A percentile compares a stretch with the other conserved stretches of the same genome.
Evolutionary conservation across 2,113 vertebrate species (phyloP).

Genomic region (Clarias magur): DNA sequence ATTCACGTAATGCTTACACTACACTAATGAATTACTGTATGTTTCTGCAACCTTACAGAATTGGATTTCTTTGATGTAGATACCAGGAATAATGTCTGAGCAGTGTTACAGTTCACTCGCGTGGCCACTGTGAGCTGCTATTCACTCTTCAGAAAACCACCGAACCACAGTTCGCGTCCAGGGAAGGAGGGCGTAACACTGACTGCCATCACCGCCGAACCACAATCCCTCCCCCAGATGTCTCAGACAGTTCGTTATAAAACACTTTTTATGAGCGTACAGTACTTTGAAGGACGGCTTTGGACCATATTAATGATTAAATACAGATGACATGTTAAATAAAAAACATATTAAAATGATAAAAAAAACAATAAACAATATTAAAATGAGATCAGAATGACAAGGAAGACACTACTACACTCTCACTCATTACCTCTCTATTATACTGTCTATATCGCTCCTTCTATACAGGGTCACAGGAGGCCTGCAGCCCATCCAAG

Average conservation of each 20-base stretch:
- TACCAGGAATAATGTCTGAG: not conserved
- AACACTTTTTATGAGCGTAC: not conserved
- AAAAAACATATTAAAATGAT: not conserved
- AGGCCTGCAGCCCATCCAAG: too few relatives aligned
- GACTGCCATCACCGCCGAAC: not conserved
- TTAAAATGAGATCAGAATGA: not conserved
- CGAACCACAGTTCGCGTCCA: not conserved
- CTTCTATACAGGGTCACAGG: too few relatives aligned
- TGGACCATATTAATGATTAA: not conserved
- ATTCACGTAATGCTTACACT: not conserved
- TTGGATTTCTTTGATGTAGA: not conserved
- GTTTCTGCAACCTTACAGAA: not conserved
- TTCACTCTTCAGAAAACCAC: conserved; percentile 22
- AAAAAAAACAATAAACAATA: not conserved
- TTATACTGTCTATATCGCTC: too few relatives aligned
- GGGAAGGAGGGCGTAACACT: not conserved
- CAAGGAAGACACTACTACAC: not conserved
- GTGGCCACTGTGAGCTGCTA: conserved; percentile 39
- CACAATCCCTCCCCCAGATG: not conserved
- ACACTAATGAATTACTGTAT: not conserved
- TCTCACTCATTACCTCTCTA: too few relatives aligned
- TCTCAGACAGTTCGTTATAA: not conserved
- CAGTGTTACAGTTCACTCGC: not conserved
- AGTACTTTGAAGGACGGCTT: not conserved
- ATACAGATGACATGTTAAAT: not conserved